These are phyloP conservation scores for Nomada ferruginata DNA, from an alignment of 2,888 invertebrate species.

Conservation along the genomic window DNA sequence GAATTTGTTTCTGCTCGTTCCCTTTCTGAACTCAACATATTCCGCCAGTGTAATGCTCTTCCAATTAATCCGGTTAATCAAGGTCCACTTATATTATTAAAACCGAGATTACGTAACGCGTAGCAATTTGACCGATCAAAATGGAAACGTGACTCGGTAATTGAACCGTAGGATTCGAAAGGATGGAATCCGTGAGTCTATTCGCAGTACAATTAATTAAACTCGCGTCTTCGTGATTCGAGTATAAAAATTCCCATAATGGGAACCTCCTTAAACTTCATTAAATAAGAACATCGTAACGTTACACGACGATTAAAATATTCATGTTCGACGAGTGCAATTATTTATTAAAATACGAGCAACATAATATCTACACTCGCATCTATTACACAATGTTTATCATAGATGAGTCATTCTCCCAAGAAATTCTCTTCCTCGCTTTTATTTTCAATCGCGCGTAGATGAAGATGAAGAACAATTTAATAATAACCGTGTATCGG, in stretches of 20 bases:
- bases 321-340: not conserved
- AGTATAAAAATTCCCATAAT: too few species aligned
- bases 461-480: conserved; percentile 3
- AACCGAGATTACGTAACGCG: too few species aligned
- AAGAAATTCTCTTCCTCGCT: conserved; percentile 7
- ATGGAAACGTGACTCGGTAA: too few species aligned
- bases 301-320: not conserved
- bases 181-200: not conserved
- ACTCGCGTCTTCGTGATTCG: too few species aligned
- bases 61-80: too few species aligned
- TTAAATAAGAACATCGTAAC: not conserved
- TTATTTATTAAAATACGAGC: conserved; percentile 33
- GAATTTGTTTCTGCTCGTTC: too few species aligned
- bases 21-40: too few species aligned
- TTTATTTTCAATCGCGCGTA: not conserved
- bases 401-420: conserved; percentile 30
- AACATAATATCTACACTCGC: conserved; percentile 5
- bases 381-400: conserved; percentile 4
- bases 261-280: not conserved
- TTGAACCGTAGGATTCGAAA: not conserved
- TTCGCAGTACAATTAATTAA: not conserved
- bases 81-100: too few species aligned
- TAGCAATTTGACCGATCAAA: too few species aligned
- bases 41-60: too few species aligned
- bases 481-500: conserved; percentile 27